Evolutionary conservation across 1,140 invertebrate genomes (phyloP).

Genomic region (Drosophila elegans): DNA sequence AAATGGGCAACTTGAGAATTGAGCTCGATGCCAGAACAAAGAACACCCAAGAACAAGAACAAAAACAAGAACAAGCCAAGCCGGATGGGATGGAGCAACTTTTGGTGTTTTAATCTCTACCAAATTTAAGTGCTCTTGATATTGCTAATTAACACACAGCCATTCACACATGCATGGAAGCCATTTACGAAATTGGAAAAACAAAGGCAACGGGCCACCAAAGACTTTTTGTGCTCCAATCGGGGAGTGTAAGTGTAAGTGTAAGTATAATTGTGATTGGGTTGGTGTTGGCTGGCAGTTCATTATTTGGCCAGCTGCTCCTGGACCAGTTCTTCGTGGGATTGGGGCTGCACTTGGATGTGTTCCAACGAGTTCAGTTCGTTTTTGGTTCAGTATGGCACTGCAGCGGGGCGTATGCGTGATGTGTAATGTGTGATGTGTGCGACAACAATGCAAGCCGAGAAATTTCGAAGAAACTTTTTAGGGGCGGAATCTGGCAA

Average conservation of each 20-base stretch:
- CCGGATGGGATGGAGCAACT: conserved; percentile 46
- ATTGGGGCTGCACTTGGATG: conserved; percentile 27
- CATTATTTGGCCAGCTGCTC: conserved; percentile 57
- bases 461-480: conserved; percentile 49
- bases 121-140: conserved; percentile 77
- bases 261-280: conserved; percentile 50
- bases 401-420: conserved; percentile 68
- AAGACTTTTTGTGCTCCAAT: conserved; percentile 32
- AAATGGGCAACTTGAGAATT: conserved; percentile 67
- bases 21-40: conserved; percentile 27
- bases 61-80: conserved; percentile 1
- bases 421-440: conserved; percentile 68
- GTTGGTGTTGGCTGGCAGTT: conserved; percentile 45
- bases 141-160: conserved; percentile 77
- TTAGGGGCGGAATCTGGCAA: conserved; percentile 39
- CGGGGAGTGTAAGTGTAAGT: conserved; percentile 28
- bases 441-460: conserved; percentile 46
- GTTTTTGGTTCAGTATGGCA: conserved; percentile 26
- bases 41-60: conserved; percentile 9
- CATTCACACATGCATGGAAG: conserved; percentile 51
- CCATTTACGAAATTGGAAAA: conserved; percentile 73
- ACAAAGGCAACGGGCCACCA: conserved; percentile 43
- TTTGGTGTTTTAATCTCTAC: conserved; percentile 71
- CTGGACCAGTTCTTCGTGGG: conserved; percentile 13
- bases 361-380: conserved; percentile 23